A percentile compares a stretch with the other conserved stretches of the same genome.
Conservation (phyloP, 2,888 invertebrate genomes). For the Eupeodes luniger region DNA sequence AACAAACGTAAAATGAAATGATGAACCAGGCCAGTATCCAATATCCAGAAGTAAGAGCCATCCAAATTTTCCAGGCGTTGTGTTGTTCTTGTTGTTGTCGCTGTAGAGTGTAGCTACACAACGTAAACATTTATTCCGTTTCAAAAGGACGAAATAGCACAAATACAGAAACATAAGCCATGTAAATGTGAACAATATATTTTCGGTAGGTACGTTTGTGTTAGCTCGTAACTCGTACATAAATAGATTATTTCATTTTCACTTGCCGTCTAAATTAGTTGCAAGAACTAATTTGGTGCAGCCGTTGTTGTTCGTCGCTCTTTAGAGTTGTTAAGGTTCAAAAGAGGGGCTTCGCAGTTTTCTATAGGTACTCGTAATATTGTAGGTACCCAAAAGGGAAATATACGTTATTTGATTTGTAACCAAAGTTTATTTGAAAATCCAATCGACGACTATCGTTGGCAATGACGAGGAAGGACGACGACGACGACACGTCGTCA, state of each 20-base stretch:
- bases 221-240: not conserved
- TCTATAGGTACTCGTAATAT: not conserved
- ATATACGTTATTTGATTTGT: slow-evolving; percentile 9
- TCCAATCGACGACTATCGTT: not conserved
- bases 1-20: slow-evolving; percentile 39
- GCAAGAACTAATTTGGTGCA: slow-evolving; percentile 15
- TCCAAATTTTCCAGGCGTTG: slow-evolving; percentile 40
- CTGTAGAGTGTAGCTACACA: too few relatives aligned
- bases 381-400: too few relatives aligned
- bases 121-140: not conserved
- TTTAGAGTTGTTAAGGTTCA: not conserved
- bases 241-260: slow-evolving; percentile 29
- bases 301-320: not conserved
- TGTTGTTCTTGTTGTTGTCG: too few relatives aligned
- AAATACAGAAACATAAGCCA: not conserved
- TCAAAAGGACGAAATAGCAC: slow-evolving; percentile 7
- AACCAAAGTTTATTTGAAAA: slow-evolving; percentile 3
- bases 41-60: not conserved
- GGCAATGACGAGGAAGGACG: not conserved
- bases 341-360: not conserved
- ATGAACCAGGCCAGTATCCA: slow-evolving; percentile 26
- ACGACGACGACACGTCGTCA: too few relatives aligned
- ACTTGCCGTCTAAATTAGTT: slow-evolving; percentile 25
- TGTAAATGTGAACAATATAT: slow-evolving; percentile 7
- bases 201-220: not conserved